phyloP scores from a whole-genome alignment of 2,888 invertebrate species.

The Caenorhabditis zanzibari region DNA sequence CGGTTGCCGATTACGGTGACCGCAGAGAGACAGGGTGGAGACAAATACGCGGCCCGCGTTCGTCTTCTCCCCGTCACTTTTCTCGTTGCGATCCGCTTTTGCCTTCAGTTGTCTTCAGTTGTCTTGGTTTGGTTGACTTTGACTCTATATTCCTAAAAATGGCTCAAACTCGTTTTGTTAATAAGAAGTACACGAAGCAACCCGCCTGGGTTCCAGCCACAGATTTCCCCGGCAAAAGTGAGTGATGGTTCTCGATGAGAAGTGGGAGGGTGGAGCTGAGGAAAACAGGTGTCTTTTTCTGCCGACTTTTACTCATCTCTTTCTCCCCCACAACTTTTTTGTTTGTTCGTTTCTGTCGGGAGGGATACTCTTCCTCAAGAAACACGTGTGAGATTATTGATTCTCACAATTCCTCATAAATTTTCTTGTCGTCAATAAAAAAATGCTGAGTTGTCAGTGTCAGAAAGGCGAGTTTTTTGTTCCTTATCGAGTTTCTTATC shows the following conservation, averaged over 20 bases:
- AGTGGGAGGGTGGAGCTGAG: constrained; percentile 26
- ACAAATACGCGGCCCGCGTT: constrained; percentile 61
- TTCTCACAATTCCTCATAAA: constrained; percentile 22
- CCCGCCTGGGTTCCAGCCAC: constrained; percentile 77
- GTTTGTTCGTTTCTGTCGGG: constrained; percentile 60
- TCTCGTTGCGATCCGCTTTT: constrained; percentile 52
- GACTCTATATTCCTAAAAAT: constrained; percentile 40
- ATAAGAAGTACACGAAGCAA: constrained; percentile 62
- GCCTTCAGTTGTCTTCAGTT: constrained; percentile 25
- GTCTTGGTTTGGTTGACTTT: not conserved
- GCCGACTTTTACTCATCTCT: constrained; percentile 37
- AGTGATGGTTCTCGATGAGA: constrained; percentile 13
- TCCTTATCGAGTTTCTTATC: constrained; percentile 35
- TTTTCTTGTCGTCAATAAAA: not conserved
- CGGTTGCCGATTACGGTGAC: constrained; percentile 63
- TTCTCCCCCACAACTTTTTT: constrained; percentile 38
- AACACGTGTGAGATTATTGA: constrained; percentile 51
- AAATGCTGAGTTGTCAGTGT: constrained; percentile 57
- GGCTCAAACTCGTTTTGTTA: constrained; percentile 74
- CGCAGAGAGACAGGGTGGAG: constrained; percentile 61
- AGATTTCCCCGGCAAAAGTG: constrained; percentile 81
- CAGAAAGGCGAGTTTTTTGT: constrained; percentile 56
- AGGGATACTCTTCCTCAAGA: constrained; percentile 16
- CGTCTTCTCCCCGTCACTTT: constrained; percentile 55
- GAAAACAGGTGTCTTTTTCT: constrained; percentile 45